phyloP scores from a whole-genome alignment of 2,888 invertebrate genomes.

The Timema cristinae region DNA sequence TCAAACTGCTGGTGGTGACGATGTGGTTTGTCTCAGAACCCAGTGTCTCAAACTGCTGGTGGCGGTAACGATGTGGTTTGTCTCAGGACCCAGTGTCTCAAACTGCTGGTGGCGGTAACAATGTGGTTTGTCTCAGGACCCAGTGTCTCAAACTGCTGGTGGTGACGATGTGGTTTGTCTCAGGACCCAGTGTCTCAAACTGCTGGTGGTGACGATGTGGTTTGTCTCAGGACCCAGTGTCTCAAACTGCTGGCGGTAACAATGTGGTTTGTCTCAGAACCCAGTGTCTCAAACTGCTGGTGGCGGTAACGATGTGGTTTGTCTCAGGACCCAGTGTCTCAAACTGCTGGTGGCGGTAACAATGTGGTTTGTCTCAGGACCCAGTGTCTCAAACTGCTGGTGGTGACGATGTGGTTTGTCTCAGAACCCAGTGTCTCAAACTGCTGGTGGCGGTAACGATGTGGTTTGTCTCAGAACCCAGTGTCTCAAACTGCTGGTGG shows the following conservation, averaged over 20 bases:
- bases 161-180: too few species aligned
- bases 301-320: conserved; percentile 88
- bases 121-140: conserved; percentile 71
- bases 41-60: conserved; percentile 84
- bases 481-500: conserved; percentile 81
- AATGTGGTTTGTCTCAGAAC: conserved; percentile 71
- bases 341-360: conserved; percentile 84
- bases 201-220: conserved; percentile 82
- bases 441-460: conserved; percentile 84
- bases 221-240: conserved; percentile 73
- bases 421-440: conserved; percentile 78
- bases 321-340: conserved; percentile 73
- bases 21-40: conserved; percentile 64
- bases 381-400: conserved; percentile 80
- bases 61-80: conserved; percentile 82
- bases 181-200: conserved; percentile 79
- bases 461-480: conserved; percentile 71
- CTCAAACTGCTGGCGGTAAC: conserved; percentile 82
- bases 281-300: conserved; percentile 80
- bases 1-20: conserved; percentile 81
- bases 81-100: conserved; percentile 76
- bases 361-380: conserved; percentile 71
- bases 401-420: too few species aligned
- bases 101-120: conserved; percentile 81
- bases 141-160: conserved; percentile 84